Percentiles rank a stretch among this genome's conserved stretches.
Conservation (phyloP, 2,113 vertebrate genomes). For the Amphilophus citrinellus region DNA sequence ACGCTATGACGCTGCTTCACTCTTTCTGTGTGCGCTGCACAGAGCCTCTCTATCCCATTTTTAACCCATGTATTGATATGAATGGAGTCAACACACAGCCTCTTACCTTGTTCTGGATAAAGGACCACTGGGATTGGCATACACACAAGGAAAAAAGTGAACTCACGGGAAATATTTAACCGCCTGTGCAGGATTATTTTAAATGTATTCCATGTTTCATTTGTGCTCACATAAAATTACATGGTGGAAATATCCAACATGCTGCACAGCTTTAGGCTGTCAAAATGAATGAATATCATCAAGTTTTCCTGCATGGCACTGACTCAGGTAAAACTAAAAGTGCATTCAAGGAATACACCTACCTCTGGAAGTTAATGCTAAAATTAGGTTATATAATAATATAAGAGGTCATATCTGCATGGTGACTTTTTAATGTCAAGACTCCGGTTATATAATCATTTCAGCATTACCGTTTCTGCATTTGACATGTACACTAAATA, state of each 20-base stretch:
- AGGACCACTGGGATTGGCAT: constrained; percentile 61
- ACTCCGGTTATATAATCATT: background rate
- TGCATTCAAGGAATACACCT: background rate
- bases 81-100: constrained; percentile 71
- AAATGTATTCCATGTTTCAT: background rate
- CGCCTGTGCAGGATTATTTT: background rate
- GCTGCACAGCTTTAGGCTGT: background rate
- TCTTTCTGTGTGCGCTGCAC: constrained; percentile 63
- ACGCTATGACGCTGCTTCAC: constrained; percentile 66
- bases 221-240: background rate
- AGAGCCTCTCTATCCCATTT: constrained; percentile 67
- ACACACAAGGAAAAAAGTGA: constrained; percentile 12
- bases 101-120: constrained; percentile 70
- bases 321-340: background rate
- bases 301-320: background rate
- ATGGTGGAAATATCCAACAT: background rate
- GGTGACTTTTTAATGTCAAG: background rate
- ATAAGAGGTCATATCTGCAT: background rate
- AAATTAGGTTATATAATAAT: background rate
- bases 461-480: background rate
- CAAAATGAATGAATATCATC: background rate
- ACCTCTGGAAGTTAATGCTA: background rate
- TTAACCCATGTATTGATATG: constrained; percentile 77
- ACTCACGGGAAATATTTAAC: background rate
- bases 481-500: constrained; percentile 29